Base-by-base conservation (phyloP, 2,113 vertebrate species). In the Atractosteus spatula region DNA sequence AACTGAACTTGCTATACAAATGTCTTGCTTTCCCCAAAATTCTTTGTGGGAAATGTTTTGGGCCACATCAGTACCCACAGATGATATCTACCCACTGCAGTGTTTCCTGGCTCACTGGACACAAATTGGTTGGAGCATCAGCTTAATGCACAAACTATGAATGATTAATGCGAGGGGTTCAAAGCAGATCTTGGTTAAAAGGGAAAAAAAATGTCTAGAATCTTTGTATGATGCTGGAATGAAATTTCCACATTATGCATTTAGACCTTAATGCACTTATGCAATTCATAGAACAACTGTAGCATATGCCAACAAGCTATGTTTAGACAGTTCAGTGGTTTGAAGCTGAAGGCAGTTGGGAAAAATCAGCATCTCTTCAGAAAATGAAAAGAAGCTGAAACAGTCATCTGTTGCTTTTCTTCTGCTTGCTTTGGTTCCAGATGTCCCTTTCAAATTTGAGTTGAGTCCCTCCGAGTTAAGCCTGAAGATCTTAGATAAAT, bases 201-300 rank as follows among this genome's bases (percentile, higher is more conserved):
- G 17, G 13, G 59, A 14, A 51, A 51, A 7, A 51, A 51, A 51
- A 51, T 51, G 5, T 5, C 59, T 62, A 29, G 59, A 11, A 11
- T 62, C 59, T 62, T 62, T 62, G 17, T 62, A 14, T 29, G 5
- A 62, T 13, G 14, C 7, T 14, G 59, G 59, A 62, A 16, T 62
- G 14, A 14, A 11, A 14, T 62, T 62, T 14, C 59, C 14, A 0
- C 17, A 62, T 62, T 62, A 62, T 62, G 59, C 13, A 62, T 62
- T 14, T 14, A 14, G 7, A 13, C 59, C 13, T 62, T 62, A 8
- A 62, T 62, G 59, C 59, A 62, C 14, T 62, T 62, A 62, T 62
- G 59, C 17, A 62, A 62, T 62, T 14, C 59, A 62, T 16, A 29
- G 59, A 62, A 62, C 59, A 62, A 62, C 14, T 16, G 55, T 62